Conservation (phyloP, 2,888 invertebrate genomes). For the Acholoe squamosa region DNA sequence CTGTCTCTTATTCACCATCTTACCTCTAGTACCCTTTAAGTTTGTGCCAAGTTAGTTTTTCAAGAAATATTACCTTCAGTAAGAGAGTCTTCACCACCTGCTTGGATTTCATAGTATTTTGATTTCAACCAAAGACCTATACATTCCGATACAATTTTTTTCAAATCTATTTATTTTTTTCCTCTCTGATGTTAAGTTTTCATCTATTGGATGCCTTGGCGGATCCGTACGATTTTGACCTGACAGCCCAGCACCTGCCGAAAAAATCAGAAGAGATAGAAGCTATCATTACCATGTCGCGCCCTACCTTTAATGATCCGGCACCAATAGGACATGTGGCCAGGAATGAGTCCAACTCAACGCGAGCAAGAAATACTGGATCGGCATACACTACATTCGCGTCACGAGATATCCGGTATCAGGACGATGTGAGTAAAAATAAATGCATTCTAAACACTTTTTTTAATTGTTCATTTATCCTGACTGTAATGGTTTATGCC, state of each 20-base stretch:
- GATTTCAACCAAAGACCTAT: no score
- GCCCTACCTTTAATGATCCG: background rate
- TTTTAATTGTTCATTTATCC: no score
- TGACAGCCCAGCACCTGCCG: conserved; percentile 15
- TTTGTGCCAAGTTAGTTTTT: no score
- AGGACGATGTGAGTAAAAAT: background rate
- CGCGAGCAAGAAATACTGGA: background rate
- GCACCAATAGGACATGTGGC: background rate
- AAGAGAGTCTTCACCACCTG: no score
- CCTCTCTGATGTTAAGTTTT: background rate
- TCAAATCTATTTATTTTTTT: no score
- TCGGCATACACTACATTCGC: conserved; percentile 13
- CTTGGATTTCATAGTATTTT: no score
- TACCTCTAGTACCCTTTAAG: no score
- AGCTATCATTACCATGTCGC: background rate
- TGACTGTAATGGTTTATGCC: no score
- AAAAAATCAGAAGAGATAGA: background rate
- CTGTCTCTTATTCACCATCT: no score
- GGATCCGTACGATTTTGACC: conserved; percentile 4
- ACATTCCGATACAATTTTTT: background rate
- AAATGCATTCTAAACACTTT: background rate
- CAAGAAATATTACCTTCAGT: no score
- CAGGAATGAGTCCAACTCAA: background rate
- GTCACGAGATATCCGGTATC: conserved; percentile 44
- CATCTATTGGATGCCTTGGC: conserved; percentile 6